Evolutionary conservation across 2,888 invertebrate genomes (phyloP).

Genomic region (Brenthis ino): DNA sequence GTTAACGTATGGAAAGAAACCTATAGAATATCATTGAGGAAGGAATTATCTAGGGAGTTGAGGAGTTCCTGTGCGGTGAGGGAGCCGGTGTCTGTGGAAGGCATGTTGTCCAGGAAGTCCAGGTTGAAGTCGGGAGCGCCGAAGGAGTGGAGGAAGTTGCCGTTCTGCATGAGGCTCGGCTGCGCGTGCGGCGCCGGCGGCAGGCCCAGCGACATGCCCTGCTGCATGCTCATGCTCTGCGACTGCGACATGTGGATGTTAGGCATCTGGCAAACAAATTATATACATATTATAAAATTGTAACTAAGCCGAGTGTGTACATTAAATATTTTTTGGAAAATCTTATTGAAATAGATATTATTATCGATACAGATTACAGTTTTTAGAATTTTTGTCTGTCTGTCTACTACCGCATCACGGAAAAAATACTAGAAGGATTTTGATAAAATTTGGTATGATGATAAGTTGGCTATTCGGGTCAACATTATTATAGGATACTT

Average conservation of each 20-base stretch:
- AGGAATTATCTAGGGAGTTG: conserved; percentile 91
- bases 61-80: conserved; percentile 92
- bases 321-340: too few species aligned
- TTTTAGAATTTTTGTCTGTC: too few species aligned
- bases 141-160: conserved; percentile 55
- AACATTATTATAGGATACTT: too few species aligned
- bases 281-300: not conserved
- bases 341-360: too few species aligned
- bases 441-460: too few species aligned
- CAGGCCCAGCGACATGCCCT: conserved; percentile 47
- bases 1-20: not conserved
- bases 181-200: conserved; percentile 53
- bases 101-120: conserved; percentile 92
- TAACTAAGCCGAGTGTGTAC: too few species aligned
- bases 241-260: conserved; percentile 88
- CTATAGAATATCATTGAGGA: conserved; percentile 82
- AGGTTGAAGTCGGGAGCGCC: conserved; percentile 87
- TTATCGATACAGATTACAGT: too few species aligned
- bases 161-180: conserved; percentile 43
- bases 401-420: too few species aligned
- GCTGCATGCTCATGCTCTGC: conserved; percentile 84
- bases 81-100: conserved; percentile 87
- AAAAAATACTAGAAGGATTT: too few species aligned
- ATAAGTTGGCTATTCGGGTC: too few species aligned
- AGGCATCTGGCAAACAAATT: conserved; percentile 72